Conservation (phyloP, 30 jellyfish, hydroid and myxozoan species). For the Sanderia malayensis region DNA sequence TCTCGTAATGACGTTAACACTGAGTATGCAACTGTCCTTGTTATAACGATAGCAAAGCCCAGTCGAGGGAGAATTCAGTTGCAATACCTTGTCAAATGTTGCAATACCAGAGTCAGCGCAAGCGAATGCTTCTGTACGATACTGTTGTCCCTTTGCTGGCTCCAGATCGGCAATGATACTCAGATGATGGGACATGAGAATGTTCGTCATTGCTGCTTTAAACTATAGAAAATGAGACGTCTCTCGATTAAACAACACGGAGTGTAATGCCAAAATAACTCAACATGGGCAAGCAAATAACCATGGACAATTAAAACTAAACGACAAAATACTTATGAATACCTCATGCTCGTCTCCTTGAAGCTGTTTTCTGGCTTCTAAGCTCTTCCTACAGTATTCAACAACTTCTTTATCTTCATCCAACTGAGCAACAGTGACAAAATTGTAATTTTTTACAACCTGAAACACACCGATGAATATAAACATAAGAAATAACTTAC, state of each 20-base stretch:
- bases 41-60: too few species aligned
- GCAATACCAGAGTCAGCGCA: conserved; percentile 71
- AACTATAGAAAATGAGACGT: conserved; percentile 37
- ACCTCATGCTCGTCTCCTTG: conserved; percentile 85
- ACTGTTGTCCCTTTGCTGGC: conserved; percentile 38
- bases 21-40: too few species aligned
- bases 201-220: conserved; percentile 73
- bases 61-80: too few species aligned
- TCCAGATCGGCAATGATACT: conserved; percentile 79
- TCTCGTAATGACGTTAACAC: too few species aligned
- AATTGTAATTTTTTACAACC: conserved; percentile 90
- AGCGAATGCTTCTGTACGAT: conserved; percentile 63
- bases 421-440: conserved; percentile 74
- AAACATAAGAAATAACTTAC: too few species aligned
- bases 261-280: not conserved
- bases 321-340: not conserved
- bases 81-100: conserved; percentile 75
- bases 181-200: conserved; percentile 80
- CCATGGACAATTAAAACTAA: too few species aligned
- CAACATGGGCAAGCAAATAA: not conserved
- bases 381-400: conserved; percentile 63
- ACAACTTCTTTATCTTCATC: conserved; percentile 90
- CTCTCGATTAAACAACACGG: too few species aligned
- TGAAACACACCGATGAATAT: too few species aligned
- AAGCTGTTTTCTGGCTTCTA: conserved; percentile 53